Evolutionary conservation across 2,888 invertebrate species (phyloP), one percentile per base, ranked within the genome.

Genomic region (Conops quadrifasciatus): DNA sequence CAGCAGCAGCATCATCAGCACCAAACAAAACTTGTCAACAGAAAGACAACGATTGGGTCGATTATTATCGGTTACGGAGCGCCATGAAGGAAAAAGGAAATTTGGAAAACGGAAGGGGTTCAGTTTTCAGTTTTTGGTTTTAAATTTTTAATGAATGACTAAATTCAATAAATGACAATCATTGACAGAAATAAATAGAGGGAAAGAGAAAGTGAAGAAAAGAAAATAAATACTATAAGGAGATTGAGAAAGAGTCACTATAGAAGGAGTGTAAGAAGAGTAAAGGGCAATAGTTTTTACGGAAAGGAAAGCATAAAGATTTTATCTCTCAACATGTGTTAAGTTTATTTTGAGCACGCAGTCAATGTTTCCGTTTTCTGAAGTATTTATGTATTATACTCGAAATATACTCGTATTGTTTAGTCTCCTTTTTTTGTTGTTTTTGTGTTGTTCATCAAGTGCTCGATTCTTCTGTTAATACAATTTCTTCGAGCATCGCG

Each of bases 331-430:
- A 71, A 71, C 62, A 71, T 70, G 69, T 73, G 76, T 36, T 36
- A 36, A 76, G 78, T 75, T 77, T 78, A 76, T 78, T 78, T 76
- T 75, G 74, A 75, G 77, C 78, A 78, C 78, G 78, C 76, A 77
- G 51, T 26, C 75, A 73, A 75, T 75, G 76, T 78, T 78, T 78
- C 78, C 77, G 78, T 74, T 75, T 74, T 73, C 74, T 74, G 72
- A 66, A 60, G 66, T 67, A 58, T 70, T 68, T 60, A 59, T 59
- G 16, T 21, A 67, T 68, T 69, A 65, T 68, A 59, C 71, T 68
- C 66, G n/a, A 9, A 4, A 36, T 36, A 36, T 9, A 9, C 9
- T 4, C 9, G 36, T 36, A 36, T 36, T 36, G 36, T 36, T 67
- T 58, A 49, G 36, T 69, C 26, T 11, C 36, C 49, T 63, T 51